phyloP scores from a whole-genome alignment of 1,140 invertebrate species.

The Heliconius melpomene region DNA sequence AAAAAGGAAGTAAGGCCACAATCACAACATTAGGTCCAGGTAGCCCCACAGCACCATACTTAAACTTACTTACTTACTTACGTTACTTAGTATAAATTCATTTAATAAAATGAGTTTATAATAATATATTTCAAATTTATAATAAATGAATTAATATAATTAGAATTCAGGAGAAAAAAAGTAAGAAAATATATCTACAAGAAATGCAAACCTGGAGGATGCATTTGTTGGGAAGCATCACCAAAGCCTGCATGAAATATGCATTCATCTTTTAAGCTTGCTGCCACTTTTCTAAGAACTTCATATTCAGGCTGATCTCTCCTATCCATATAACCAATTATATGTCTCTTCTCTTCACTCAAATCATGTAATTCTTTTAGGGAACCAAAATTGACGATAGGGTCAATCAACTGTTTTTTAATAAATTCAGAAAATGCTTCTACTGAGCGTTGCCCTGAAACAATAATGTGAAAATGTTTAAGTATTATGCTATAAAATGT shows the following conservation, averaged over 20 bases:
- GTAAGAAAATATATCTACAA: not conserved
- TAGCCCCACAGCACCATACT: too few species aligned
- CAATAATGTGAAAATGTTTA: not conserved
- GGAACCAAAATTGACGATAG: slow-evolving; percentile 89
- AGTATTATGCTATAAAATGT: not conserved
- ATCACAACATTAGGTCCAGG: too few species aligned
- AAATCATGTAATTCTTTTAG: slow-evolving; percentile 89
- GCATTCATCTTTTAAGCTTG: slow-evolving; percentile 97
- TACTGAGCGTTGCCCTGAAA: slow-evolving; percentile 81
- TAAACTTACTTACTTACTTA: too few species aligned
- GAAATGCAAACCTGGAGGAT: slow-evolving; percentile 84
- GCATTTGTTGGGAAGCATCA: slow-evolving; percentile 91
- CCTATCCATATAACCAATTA: slow-evolving; percentile 96
- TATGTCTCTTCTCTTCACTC: slow-evolving; percentile 94
- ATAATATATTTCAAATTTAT: too few species aligned
- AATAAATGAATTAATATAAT: too few species aligned
- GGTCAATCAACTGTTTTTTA: slow-evolving; percentile 94
- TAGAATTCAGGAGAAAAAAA: not conserved
- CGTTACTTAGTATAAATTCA: too few species aligned
- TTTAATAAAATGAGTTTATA: too few species aligned
- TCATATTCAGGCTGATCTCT: slow-evolving; percentile 91
- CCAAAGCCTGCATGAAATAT: slow-evolving; percentile 96
- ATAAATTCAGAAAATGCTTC: slow-evolving; percentile 95
- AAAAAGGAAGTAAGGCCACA: too few species aligned
- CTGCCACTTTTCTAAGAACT: slow-evolving; percentile 90